phyloP scores from a whole-genome alignment of 1,140 invertebrate genomes.

The Patella vulgata region DNA sequence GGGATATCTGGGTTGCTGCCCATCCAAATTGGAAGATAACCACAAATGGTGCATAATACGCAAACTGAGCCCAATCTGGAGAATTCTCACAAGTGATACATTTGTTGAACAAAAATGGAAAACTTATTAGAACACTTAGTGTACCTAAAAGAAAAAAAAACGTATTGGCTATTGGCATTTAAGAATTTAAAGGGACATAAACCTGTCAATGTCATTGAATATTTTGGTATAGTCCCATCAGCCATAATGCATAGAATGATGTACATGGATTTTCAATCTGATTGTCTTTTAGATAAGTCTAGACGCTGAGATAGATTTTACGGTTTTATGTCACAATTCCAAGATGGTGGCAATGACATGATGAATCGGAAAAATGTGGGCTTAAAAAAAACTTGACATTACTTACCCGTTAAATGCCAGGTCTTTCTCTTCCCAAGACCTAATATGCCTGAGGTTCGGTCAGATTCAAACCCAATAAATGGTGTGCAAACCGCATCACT shows the following conservation, averaged over 20 bases:
- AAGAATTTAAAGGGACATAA: background rate
- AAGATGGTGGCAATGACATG: too few relatives aligned
- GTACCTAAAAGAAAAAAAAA: slow-evolving; percentile 71
- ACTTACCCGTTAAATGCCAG: slow-evolving; percentile 90
- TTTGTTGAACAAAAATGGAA: slow-evolving; percentile 90
- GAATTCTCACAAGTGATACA: slow-evolving; percentile 77
- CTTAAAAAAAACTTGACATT: too few relatives aligned
- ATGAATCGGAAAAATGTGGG: too few relatives aligned
- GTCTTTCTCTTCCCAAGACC: slow-evolving; percentile 86
- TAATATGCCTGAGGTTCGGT: slow-evolving; percentile 76
- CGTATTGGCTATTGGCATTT: slow-evolving; percentile 8
- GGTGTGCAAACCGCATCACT: slow-evolving; percentile 90
- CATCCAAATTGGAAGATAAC: slow-evolving; percentile 96
- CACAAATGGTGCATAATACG: slow-evolving; percentile 91
- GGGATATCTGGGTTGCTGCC: slow-evolving; percentile 94
- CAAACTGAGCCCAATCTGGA: slow-evolving; percentile 77
- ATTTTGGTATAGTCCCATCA: background rate
- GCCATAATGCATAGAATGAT: background rate
- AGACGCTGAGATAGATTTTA: too few relatives aligned
- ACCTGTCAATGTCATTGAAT: background rate
- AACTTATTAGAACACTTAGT: slow-evolving; percentile 80
- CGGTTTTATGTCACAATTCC: too few relatives aligned
- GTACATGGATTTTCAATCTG: background rate
- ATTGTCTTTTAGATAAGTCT: too few relatives aligned
- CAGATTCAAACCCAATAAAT: slow-evolving; percentile 88